These are phyloP conservation scores for Denticeps clupeoides DNA, from an alignment of 2,797 vertebrate species.

Conservation along the genomic window DNA sequence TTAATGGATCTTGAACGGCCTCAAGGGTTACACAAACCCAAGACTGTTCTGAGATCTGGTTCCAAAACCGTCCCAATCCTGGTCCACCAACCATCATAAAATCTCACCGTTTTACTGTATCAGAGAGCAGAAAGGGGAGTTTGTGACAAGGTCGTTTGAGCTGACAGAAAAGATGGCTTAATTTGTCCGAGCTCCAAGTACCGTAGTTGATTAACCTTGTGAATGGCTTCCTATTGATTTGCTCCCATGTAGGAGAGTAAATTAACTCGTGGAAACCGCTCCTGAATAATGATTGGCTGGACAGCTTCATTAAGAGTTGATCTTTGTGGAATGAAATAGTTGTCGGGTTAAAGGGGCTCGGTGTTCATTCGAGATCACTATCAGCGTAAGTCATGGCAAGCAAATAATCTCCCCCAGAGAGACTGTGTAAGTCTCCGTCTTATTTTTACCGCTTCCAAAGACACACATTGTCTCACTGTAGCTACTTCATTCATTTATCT, in stretches of 20 bases:
- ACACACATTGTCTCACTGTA: too few species aligned
- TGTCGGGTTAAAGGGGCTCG: background rate
- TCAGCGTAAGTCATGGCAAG: too few species aligned
- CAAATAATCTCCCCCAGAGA: too few species aligned
- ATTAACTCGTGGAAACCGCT: conserved; percentile 23
- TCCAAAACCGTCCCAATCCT: too few species aligned
- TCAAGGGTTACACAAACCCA: background rate
- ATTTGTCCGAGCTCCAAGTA: conserved; percentile 14
- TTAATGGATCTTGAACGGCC: background rate
- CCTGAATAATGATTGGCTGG: conserved; percentile 4
- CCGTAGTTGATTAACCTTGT: conserved; percentile 24
- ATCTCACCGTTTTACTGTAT: too few species aligned
- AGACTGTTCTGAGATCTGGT: background rate
- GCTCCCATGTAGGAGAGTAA: conserved; percentile 20
- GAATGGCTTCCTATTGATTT: conserved; percentile 24
- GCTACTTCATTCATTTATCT: too few species aligned
- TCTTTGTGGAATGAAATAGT: conserved; percentile 15
- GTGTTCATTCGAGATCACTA: too few species aligned
- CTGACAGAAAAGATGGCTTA: conserved; percentile 8
- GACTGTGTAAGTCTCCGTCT: too few species aligned
- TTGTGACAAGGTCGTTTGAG: too few species aligned
- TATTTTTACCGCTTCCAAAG: too few species aligned
- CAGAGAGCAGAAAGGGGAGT: too few species aligned
- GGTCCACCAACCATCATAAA: too few species aligned
- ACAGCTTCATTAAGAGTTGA: conserved; percentile 26